phyloP scores from a whole-genome alignment of 1,140 invertebrate species.

The Lasioglossum baleicum region DNA sequence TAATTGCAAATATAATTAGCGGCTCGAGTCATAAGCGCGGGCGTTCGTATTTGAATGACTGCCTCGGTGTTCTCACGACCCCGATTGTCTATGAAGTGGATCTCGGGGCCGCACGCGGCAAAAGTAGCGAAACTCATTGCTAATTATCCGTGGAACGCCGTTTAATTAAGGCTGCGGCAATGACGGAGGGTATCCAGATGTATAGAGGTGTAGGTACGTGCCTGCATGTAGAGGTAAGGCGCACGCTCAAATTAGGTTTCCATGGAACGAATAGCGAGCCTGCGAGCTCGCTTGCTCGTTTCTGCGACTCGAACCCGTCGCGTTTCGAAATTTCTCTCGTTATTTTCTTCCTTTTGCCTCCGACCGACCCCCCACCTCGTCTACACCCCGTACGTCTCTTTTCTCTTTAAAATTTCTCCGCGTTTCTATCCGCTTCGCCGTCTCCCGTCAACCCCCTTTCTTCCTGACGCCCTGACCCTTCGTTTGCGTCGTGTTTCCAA shows the following conservation, averaged over 20 bases:
- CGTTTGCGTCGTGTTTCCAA: not conserved
- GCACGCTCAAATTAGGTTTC: conserved; percentile 54
- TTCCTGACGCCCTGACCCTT: not conserved
- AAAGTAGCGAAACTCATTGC: conserved; percentile 73
- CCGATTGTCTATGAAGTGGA: conserved; percentile 72
- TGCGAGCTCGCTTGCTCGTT: no score
- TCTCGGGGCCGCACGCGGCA: conserved; percentile 62
- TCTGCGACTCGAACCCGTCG: conserved; percentile 34
- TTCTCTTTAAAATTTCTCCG: conserved; percentile 4
- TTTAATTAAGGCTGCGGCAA: conserved; percentile 68
- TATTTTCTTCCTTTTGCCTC: conserved; percentile 5
- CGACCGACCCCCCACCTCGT: no score
- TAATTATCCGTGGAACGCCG: conserved; percentile 71
- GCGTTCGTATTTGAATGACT: conserved; percentile 70
- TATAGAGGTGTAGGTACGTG: conserved; percentile 43
- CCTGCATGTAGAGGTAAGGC: conserved; percentile 41
- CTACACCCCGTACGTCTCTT: not conserved
- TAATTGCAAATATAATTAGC: conserved; percentile 75
- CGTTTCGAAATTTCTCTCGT: conserved; percentile 50
- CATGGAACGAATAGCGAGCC: conserved; percentile 44
- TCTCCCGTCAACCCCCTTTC: not conserved
- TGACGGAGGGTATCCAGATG: conserved; percentile 50
- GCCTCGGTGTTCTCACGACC: conserved; percentile 70
- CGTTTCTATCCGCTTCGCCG: not conserved
- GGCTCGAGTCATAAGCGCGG: conserved; percentile 68